Percentiles rank a stretch among this genome's conserved stretches.
These are phyloP conservation scores for Pangasius krempfi DNA, from an alignment of 2,797 vertebrate species.

Conservation along the genomic window DNA sequence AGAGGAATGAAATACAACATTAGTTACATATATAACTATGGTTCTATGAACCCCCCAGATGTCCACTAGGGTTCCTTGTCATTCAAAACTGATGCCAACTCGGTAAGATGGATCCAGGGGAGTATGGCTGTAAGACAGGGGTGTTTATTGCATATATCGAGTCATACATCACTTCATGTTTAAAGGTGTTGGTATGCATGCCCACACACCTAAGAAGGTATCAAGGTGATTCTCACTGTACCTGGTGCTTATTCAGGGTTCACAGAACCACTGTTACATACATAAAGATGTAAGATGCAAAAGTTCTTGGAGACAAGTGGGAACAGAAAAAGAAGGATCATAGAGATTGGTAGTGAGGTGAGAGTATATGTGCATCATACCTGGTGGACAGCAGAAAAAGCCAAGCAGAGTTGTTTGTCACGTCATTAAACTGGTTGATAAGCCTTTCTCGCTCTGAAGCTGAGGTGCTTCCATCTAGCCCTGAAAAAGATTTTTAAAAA, in stretches of 20 bases:
- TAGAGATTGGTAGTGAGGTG: neutral
- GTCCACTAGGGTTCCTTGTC: neutral
- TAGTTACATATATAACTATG: neutral
- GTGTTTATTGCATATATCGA: neutral
- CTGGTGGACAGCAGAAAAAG: conserved; percentile 95
- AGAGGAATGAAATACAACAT: neutral
- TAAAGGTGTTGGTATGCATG: neutral
- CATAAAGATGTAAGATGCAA: neutral
- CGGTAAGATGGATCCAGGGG: neutral
- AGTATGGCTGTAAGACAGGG: neutral
- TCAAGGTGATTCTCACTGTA: neutral
- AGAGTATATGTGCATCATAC: conserved; percentile 65
- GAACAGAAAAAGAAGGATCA: neutral
- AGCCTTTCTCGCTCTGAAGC: conserved; percentile 93
- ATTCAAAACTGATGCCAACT: neutral
- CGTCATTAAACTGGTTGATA: conserved; percentile 98
- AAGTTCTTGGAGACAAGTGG: neutral
- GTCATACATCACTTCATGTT: neutral
- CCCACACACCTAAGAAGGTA: neutral
- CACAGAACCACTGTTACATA: neutral
- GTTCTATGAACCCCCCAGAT: neutral
- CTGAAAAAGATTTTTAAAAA: conserved; percentile 66
- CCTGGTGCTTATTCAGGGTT: neutral
- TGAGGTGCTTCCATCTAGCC: conserved; percentile 95
- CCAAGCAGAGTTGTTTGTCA: conserved; percentile 84